Percentiles rank a stretch among this genome's conserved stretches.
These are phyloP conservation scores for Brachionus koreanus DNA, from an alignment of 1,140 invertebrate genomes.

Conservation along the genomic window DNA sequence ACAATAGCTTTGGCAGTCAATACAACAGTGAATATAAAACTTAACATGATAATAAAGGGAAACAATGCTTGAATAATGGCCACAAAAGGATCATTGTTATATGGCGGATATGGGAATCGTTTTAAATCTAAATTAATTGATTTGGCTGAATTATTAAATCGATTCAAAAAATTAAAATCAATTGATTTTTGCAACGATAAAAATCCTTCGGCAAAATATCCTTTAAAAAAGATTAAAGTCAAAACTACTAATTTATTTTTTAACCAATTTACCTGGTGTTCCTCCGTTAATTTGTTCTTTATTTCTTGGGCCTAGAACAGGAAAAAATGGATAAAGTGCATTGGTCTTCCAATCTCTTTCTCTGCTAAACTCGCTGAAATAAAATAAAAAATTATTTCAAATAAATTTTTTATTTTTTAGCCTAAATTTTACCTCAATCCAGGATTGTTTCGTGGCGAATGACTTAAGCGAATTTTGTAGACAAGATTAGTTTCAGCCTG, in stretches of 20 bases:
- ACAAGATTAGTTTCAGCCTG: slow-evolving; percentile 48
- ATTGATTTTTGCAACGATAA: slow-evolving; percentile 67
- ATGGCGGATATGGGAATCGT: slow-evolving; percentile 59
- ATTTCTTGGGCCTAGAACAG: slow-evolving; percentile 65
- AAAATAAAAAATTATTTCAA: background rate
- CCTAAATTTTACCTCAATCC: slow-evolving; percentile 51
- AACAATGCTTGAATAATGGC: slow-evolving; percentile 63
- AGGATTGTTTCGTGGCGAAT: slow-evolving; percentile 60
- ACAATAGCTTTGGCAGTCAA: slow-evolving; percentile 55
- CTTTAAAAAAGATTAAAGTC: slow-evolving; percentile 1
- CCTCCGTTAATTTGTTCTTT: slow-evolving; percentile 62
- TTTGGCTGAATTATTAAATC: slow-evolving; percentile 40
- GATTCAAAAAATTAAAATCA: slow-evolving; percentile 62
- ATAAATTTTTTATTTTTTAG: background rate
- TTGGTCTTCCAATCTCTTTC: slow-evolving; percentile 66
- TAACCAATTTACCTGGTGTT: slow-evolving; percentile 61
- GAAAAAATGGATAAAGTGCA: slow-evolving; percentile 67
- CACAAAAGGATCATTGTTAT: slow-evolving; percentile 53
- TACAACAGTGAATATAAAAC: slow-evolving; percentile 63
- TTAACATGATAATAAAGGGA: slow-evolving; percentile 62
- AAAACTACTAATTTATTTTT: background rate
- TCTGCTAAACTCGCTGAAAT: slow-evolving; percentile 48
- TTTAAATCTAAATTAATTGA: slow-evolving; percentile 57
- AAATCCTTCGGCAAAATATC: slow-evolving; percentile 59
- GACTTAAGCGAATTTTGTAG: slow-evolving; percentile 65